Evolutionary conservation across 2,797 vertebrate genomes (phyloP), one percentile per base, ranked within the genome.

Genomic region (Sebastes variabilis): DNA sequence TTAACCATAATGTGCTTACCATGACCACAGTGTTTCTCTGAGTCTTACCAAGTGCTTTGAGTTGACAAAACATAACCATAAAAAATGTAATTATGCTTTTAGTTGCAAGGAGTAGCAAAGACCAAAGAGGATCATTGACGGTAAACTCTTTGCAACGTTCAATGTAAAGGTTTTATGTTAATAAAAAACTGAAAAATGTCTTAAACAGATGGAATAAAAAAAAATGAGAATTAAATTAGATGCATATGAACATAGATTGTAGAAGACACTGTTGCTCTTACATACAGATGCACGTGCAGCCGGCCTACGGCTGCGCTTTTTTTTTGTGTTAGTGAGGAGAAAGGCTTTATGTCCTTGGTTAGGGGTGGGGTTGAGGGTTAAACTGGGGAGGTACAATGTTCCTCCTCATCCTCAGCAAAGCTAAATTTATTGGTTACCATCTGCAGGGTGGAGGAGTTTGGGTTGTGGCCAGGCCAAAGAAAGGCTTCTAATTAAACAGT

Each of bases 401-500:
- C 91, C 87, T 95, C 93, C 93, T 95, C 92, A 92, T 95, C 92
- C 92, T 94, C 89, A 86, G 90, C 88, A 85, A 91, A 90, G 95
- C 96, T 96, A 95, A 94, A 96, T 96, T 95, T 96, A 96, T 96
- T 96, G 95, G 95, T 95, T 81, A 87, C 94, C 96, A 96, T 96
- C 94, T 96, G 95, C 90, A 95, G 95, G 96, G 95, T 94, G 95
- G 95, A 96, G 95, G 91, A 96, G 94, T 91, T 93, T 95, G 94
- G 94, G 86, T 87, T 88, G 86, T 75, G 92, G 95, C 94, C 95
- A 95, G 94, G 91, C 94, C 94, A 92, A 92, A 94, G 94, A 95
- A 95, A 96, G 94, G 94, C 95, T 96, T 96, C 95, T 96, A 96
- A 96, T 96, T 96, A 96, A 96, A 96, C 91, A 94, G 94, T 95